Conservation (phyloP, 2,113 vertebrate genomes). For the Lethenteron camtschaticum region DNA sequence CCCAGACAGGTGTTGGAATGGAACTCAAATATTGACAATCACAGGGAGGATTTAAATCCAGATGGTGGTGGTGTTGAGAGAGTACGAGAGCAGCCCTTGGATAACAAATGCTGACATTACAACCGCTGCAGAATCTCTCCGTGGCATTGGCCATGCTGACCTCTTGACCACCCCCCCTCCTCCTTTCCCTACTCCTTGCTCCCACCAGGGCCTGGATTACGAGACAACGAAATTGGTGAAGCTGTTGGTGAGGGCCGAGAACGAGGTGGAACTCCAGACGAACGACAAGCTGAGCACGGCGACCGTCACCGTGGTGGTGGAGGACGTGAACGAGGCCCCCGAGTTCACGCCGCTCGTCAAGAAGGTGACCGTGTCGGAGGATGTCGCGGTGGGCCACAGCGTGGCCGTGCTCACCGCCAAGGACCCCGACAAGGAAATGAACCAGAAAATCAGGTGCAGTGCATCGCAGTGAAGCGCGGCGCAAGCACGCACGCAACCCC, state of each 20-base stretch:
- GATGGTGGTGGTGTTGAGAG: too few species aligned
- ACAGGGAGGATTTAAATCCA: too few species aligned
- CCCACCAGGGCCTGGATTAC: constrained; percentile 44
- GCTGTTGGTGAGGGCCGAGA: constrained; percentile 31
- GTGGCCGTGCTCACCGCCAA: not conserved
- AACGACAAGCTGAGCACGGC: constrained; percentile 19
- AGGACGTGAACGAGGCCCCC: not conserved
- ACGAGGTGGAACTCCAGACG: constrained; percentile 11
- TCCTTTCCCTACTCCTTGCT: not conserved
- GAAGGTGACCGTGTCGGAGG: not conserved
- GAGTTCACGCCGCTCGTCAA: not conserved
- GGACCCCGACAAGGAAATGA: constrained; percentile 1
- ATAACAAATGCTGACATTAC: too few species aligned
- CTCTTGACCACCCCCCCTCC: too few species aligned
- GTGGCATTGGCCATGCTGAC: too few species aligned
- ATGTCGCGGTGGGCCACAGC: not conserved
- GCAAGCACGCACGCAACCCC: too few species aligned
- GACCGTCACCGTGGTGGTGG: constrained; percentile 29
- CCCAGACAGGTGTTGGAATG: too few species aligned
- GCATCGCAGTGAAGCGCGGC: too few species aligned
- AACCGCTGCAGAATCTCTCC: too few species aligned
- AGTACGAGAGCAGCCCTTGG: too few species aligned
- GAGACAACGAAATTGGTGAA: constrained; percentile 24
- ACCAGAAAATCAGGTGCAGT: not conserved
- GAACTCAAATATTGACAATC: too few species aligned